These are phyloP conservation scores for Pseudolaguvia tuberculata DNA, from an alignment of 2,113 vertebrate genomes.

Conservation along the genomic window DNA sequence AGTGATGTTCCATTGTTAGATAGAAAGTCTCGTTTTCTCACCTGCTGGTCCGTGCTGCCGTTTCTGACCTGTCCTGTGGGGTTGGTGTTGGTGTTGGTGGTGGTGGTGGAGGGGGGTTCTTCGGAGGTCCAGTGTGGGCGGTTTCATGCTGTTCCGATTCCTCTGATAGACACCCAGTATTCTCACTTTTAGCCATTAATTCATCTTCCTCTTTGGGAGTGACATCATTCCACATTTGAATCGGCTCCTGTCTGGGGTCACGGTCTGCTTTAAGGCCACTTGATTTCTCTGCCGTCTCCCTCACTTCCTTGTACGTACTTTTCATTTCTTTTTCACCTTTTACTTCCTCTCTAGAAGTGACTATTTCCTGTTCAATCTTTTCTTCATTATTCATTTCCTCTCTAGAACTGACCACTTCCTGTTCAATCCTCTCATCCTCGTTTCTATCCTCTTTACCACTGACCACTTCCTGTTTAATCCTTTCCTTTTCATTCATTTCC, in stretches of 20 bases:
- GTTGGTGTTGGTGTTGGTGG: no score
- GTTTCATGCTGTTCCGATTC: conserved; percentile 15
- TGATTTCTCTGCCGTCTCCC: not conserved
- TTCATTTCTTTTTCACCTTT: conserved; percentile 6
- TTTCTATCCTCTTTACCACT: not conserved
- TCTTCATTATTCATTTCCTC: not conserved
- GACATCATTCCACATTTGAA: not conserved
- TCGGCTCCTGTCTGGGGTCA: not conserved
- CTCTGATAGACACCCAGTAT: not conserved
- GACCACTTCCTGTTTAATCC: not conserved
- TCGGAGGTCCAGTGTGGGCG: conserved; percentile 56
- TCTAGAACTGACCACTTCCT: not conserved
- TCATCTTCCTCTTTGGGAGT: conserved; percentile 17
- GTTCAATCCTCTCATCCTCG: not conserved
- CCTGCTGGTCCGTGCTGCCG: conserved; percentile 17
- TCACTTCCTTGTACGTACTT: not conserved
- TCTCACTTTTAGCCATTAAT: not conserved
- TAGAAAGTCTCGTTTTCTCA: not conserved
- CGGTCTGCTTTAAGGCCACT: not conserved
- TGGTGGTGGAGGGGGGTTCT: conserved; percentile 66
- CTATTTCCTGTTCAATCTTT: not conserved
- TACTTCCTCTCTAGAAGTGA: not conserved
- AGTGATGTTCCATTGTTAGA: not conserved
- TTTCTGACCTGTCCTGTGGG: conserved; percentile 33
- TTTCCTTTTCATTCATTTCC: not conserved